Conservation (phyloP, 2,888 invertebrate genomes). For the Palloptera scutellata region DNA sequence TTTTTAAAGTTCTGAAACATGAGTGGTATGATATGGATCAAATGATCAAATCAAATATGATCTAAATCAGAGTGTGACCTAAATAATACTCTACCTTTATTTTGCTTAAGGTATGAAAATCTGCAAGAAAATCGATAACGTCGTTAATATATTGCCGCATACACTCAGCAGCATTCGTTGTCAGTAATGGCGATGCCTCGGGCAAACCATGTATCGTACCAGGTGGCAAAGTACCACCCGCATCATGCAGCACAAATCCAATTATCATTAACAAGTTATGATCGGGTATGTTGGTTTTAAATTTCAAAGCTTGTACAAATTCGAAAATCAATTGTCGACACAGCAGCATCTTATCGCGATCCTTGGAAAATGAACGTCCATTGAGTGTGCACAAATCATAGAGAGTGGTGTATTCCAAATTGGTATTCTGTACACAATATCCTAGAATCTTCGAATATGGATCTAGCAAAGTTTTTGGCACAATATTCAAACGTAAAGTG, state of each 20-base stretch:
- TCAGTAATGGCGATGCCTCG: slow-evolving; percentile 64
- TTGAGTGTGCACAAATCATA: slow-evolving; percentile 91
- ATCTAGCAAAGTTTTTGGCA: slow-evolving; percentile 78
- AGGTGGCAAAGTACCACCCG: slow-evolving; percentile 87
- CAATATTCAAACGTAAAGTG: slow-evolving; percentile 84
- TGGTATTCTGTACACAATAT: slow-evolving; percentile 89
- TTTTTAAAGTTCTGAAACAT: slow-evolving; percentile 64
- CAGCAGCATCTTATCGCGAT: slow-evolving; percentile 92
- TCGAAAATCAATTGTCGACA: slow-evolving; percentile 93
- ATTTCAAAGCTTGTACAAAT: slow-evolving; percentile 92
- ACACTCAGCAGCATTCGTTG: slow-evolving; percentile 92
- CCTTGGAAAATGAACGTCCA: slow-evolving; percentile 87
- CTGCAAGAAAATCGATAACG: slow-evolving; percentile 92
- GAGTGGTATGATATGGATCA: neutral
- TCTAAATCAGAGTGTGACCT: neutral
- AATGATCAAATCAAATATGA: neutral
- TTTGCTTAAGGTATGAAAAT: slow-evolving; percentile 95
- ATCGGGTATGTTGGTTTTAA: slow-evolving; percentile 94
- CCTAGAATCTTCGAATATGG: slow-evolving; percentile 95
- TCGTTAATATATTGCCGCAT: slow-evolving; percentile 92
- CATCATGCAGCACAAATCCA: slow-evolving; percentile 87
- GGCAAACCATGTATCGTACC: slow-evolving; percentile 73
- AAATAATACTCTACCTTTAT: slow-evolving; percentile 78
- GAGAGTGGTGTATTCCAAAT: slow-evolving; percentile 79
- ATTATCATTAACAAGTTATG: slow-evolving; percentile 92